Evolutionary conservation across 2,113 vertebrate species (phyloP).

Genomic region (Ranitomeya imitator): DNA sequence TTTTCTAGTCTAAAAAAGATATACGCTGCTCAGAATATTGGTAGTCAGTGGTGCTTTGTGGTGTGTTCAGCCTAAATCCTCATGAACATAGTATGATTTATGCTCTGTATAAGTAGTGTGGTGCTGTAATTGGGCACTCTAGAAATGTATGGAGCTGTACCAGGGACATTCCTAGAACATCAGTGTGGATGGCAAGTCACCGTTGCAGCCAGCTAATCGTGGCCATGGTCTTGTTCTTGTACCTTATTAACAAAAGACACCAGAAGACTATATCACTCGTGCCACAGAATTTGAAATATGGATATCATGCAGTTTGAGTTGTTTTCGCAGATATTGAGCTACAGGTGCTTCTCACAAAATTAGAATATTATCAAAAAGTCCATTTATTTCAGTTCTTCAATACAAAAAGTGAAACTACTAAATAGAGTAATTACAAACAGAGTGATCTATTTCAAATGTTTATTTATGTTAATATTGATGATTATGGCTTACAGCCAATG

Average conservation of each 20-base stretch:
- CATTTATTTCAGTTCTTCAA: too few relatives aligned
- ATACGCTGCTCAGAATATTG: neutral
- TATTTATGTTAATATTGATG: too few relatives aligned
- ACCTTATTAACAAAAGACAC: too few relatives aligned
- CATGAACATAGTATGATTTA: neutral
- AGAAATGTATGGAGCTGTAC: neutral
- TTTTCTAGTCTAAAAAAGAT: neutral
- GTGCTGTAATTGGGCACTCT: neutral
- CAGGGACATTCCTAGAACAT: neutral
- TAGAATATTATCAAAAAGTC: too few relatives aligned
- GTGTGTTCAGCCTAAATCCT: neutral
- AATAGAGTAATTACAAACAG: too few relatives aligned
- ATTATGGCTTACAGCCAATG: too few relatives aligned
- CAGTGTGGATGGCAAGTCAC: neutral
- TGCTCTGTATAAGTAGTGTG: neutral
- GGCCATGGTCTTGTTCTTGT: too few relatives aligned
- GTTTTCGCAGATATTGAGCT: too few relatives aligned
- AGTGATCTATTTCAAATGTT: too few relatives aligned
- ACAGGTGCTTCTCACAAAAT: too few relatives aligned
- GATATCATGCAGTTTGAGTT: too few relatives aligned
- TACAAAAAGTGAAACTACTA: too few relatives aligned
- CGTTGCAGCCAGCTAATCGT: neutral
- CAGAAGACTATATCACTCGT: neutral
- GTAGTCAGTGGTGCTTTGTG: neutral
- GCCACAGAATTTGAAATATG: neutral